phyloP scores from a whole-genome alignment of 2,888 invertebrate species.

The Strigamia maritima region DNA sequence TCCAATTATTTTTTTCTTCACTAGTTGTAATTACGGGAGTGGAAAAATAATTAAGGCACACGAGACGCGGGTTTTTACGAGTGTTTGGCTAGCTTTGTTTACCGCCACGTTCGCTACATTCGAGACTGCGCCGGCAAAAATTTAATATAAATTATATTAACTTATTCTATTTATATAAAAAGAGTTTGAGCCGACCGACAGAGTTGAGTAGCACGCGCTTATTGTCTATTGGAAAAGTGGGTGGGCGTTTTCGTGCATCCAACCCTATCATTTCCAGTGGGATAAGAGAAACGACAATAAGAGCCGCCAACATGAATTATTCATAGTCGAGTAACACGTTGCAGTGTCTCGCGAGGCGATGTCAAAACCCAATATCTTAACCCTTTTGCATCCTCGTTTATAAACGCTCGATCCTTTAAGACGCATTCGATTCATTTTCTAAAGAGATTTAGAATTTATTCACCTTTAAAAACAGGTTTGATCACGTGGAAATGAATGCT shows the following conservation, averaged over 20 bases:
- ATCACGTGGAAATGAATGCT: no score
- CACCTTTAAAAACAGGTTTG: no score
- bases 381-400: neutral
- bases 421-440: no score
- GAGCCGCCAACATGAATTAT: slow-evolving; percentile 8
- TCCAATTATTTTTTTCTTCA: slow-evolving; percentile 11
- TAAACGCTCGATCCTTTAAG: neutral
- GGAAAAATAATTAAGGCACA: neutral
- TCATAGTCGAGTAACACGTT: slow-evolving; percentile 1
- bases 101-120: neutral
- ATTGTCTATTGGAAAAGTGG: slow-evolving; percentile 21
- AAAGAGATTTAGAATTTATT: no score
- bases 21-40: neutral
- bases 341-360: neutral
- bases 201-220: slow-evolving; percentile 14
- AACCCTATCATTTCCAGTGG: slow-evolving; percentile 31
- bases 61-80: neutral
- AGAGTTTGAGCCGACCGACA: neutral
- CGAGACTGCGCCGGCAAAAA: neutral
- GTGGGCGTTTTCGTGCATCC: slow-evolving; percentile 16
- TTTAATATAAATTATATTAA: neutral
- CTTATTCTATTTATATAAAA: neutral
- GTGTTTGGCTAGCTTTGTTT: neutral
- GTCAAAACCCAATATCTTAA: slow-evolving; percentile 18
- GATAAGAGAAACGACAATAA: slow-evolving; percentile 22